Conservation (phyloP, 2,113 vertebrate genomes). For the Misgurnus anguillicaudatus region DNA sequence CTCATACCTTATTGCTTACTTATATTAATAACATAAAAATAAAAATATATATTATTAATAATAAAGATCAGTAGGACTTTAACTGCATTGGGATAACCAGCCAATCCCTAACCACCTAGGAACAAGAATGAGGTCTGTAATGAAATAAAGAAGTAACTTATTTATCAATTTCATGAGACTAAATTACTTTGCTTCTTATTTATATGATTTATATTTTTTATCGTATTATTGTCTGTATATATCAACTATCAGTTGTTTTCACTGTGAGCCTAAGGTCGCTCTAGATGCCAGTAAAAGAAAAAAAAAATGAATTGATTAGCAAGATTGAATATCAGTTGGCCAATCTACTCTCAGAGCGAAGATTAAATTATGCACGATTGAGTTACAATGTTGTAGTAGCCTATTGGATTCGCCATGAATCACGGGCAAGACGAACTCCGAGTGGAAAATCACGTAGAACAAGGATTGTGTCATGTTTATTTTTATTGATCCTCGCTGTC, state of each 20-base stretch:
- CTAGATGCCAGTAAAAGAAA: neutral
- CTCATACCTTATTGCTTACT: too few relatives aligned
- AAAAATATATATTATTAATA: too few relatives aligned
- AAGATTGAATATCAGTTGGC: conserved; percentile 21
- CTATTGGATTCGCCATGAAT: neutral
- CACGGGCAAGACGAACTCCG: neutral
- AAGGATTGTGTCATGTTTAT: neutral
- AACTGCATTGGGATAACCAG: too few relatives aligned
- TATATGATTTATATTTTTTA: neutral
- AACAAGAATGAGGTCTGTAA: too few relatives aligned
- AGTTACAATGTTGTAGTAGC: conserved; percentile 4
- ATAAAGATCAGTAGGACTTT: too few relatives aligned
- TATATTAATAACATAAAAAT: too few relatives aligned
- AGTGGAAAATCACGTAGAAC: conserved; percentile 14
- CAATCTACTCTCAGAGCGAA: conserved; percentile 19
- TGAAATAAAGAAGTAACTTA: too few relatives aligned
- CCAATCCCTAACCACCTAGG: too few relatives aligned
- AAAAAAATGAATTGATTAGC: conserved; percentile 16
- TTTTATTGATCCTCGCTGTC: conserved; percentile 8
- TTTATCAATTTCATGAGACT: too few relatives aligned
- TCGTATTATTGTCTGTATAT: neutral
- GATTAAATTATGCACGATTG: conserved; percentile 4
- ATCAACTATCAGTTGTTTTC: neutral
- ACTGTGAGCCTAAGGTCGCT: conserved; percentile 21
- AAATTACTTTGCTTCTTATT: neutral